Conservation (phyloP, 2,797 vertebrate species). For the Tapirus indicus region DNA sequence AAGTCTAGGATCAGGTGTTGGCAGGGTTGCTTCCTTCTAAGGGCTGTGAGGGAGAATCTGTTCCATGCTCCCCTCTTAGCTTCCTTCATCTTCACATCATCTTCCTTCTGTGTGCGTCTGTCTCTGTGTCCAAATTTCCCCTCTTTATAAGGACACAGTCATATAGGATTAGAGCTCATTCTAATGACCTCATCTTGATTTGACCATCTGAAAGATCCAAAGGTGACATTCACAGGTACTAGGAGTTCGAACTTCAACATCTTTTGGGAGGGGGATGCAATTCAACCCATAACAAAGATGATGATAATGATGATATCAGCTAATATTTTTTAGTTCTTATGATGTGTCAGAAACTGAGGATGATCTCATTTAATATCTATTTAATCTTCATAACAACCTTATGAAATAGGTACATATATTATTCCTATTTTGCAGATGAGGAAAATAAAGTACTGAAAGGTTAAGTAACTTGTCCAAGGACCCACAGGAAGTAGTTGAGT, state of each 20-base stretch:
- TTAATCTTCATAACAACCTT: not conserved
- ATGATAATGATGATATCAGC: not conserved
- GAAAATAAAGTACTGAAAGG: not conserved
- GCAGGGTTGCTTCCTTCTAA: not conserved
- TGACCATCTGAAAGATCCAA: not conserved
- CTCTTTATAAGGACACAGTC: not conserved
- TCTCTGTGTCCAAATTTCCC: not conserved
- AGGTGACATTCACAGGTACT: not conserved
- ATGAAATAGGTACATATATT: not conserved
- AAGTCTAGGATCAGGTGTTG: not conserved
- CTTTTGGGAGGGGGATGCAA: no score
- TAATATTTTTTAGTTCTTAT: not conserved
- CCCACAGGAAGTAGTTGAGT: not conserved
- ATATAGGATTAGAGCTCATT: not conserved
- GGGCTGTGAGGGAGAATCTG: not conserved
- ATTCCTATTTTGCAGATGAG: not conserved
- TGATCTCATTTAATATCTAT: not conserved
- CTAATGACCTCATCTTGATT: not conserved
- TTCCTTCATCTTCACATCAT: not conserved
- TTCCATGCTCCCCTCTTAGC: fast-evolving
- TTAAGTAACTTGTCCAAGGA: not conserved
- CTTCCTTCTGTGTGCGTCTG: not conserved
- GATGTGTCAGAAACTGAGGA: not conserved
- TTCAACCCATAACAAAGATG: not conserved
- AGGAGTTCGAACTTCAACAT: not conserved